Percentiles rank a stretch among this genome's conserved stretches.
phyloP scores from a whole-genome alignment of 2,113 vertebrate species.

The Coryphaenoides rupestris region DNA sequence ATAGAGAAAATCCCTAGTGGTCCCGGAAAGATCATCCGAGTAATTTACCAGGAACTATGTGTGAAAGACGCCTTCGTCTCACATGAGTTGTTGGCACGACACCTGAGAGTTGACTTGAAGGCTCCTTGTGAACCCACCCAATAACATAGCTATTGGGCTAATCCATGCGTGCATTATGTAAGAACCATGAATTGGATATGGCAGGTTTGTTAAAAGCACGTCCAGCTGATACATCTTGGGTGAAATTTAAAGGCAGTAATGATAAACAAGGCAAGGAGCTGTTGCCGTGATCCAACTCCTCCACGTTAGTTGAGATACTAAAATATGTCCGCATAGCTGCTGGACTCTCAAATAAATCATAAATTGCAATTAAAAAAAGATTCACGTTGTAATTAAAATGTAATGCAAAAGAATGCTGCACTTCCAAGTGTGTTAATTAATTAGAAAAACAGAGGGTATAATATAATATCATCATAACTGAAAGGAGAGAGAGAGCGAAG shows the following conservation, averaged over 20 bases:
- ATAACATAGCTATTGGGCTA: neutral
- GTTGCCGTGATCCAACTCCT: slow-evolving; percentile 16
- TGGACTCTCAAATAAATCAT: slow-evolving; percentile 8
- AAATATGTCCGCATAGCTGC: slow-evolving; percentile 20
- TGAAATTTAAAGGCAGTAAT: slow-evolving; percentile 5
- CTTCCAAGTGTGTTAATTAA: slow-evolving; percentile 38
- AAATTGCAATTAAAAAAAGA: slow-evolving; percentile 25
- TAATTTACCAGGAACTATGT: no score
- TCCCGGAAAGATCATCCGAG: no score
- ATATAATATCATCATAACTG: neutral
- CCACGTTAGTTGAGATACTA: slow-evolving; percentile 12
- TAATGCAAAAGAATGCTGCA: slow-evolving; percentile 21
- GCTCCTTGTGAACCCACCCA: neutral
- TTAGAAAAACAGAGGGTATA: slow-evolving; percentile 40
- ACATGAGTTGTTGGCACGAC: neutral
- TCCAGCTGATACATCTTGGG: neutral
- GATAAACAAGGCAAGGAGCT: slow-evolving; percentile 12
- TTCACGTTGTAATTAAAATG: slow-evolving; percentile 42
- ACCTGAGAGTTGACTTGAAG: neutral
- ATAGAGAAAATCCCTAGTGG: no score
- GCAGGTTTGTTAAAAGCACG: slow-evolving; percentile 9
- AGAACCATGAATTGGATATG: slow-evolving; percentile 12
- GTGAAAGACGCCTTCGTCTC: neutral
- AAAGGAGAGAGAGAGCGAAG: slow-evolving; percentile 37
- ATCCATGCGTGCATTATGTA: neutral